A percentile compares a stretch with the other conserved stretches of the same genome.
Conservation (phyloP, 2,888 invertebrate genomes). For the Palloptera scutellata region DNA sequence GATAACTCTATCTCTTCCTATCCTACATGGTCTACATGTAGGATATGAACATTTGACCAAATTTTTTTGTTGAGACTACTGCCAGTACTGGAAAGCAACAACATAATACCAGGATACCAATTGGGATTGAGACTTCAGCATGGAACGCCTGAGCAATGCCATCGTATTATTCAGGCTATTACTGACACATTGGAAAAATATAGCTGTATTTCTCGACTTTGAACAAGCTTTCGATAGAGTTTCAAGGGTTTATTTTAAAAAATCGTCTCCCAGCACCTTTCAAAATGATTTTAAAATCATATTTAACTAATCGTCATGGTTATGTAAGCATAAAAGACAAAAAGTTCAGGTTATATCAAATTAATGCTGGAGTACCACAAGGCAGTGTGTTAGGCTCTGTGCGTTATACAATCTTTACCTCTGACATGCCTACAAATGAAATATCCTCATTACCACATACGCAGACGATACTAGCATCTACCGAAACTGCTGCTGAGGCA, state of each 20-base stretch:
- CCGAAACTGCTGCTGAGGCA: too few relatives aligned
- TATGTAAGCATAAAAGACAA: too few relatives aligned
- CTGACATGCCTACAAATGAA: neutral
- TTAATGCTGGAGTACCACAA: neutral
- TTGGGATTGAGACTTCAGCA: neutral
- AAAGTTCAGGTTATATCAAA: neutral
- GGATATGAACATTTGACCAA: neutral
- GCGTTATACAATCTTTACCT: neutral
- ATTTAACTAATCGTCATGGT: neutral
- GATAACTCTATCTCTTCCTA: neutral
- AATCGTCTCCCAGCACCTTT: neutral
- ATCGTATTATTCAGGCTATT: neutral
- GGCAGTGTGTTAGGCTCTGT: neutral
- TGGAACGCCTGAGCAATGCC: neutral
- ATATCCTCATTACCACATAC: too few relatives aligned
- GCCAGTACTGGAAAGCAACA: neutral
- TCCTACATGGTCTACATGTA: neutral
- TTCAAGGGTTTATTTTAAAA: neutral
- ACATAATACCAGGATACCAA: too few relatives aligned
- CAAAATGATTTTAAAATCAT: neutral
- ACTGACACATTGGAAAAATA: neutral
- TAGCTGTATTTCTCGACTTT: neutral
- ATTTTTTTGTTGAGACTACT: neutral
- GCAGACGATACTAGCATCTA: too few relatives aligned
- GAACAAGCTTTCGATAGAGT: neutral